Evolutionary conservation across 92 coral and sea anemone genomes (phyloP).

Genomic region (Epizoanthus illoricatus): DNA sequence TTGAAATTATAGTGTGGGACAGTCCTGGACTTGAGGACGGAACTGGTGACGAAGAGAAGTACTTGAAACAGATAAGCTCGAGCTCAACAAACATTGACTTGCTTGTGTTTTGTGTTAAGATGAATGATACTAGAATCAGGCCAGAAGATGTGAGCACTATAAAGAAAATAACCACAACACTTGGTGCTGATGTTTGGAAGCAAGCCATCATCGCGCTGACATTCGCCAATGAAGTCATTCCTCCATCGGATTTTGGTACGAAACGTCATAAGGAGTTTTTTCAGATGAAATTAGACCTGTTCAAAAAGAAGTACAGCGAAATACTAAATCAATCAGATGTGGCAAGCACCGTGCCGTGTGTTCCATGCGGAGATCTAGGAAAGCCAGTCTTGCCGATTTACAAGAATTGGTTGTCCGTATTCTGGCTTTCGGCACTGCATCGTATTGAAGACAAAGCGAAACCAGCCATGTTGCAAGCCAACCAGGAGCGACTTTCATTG

Average conservation of each 20-base stretch:
- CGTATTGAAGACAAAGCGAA: background rate
- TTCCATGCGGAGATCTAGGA: background rate
- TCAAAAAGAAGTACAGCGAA: background rate
- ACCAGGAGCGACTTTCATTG: background rate
- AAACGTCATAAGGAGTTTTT: background rate
- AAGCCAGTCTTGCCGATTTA: background rate
- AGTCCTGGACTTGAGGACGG: slow-evolving; percentile 1
- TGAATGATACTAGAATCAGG: background rate
- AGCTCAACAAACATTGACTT: background rate
- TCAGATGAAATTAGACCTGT: background rate
- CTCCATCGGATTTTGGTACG: background rate
- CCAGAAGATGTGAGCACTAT: background rate
- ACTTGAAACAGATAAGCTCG: background rate
- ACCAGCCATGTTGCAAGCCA: background rate
- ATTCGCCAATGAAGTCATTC: slow-evolving; percentile 5
- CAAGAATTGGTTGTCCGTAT: background rate
- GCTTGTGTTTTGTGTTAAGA: background rate
- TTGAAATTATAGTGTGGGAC: slow-evolving; percentile 4
- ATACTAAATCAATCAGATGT: background rate
- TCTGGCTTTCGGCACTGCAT: background rate
- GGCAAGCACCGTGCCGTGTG: background rate
- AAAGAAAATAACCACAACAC: background rate
- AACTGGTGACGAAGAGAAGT: background rate
- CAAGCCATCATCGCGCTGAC: slow-evolving; percentile 8
- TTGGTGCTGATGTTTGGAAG: background rate